phyloP scores from a whole-genome alignment of 2,113 vertebrate genomes.

The Cephalopholis sonnerati region DNA sequence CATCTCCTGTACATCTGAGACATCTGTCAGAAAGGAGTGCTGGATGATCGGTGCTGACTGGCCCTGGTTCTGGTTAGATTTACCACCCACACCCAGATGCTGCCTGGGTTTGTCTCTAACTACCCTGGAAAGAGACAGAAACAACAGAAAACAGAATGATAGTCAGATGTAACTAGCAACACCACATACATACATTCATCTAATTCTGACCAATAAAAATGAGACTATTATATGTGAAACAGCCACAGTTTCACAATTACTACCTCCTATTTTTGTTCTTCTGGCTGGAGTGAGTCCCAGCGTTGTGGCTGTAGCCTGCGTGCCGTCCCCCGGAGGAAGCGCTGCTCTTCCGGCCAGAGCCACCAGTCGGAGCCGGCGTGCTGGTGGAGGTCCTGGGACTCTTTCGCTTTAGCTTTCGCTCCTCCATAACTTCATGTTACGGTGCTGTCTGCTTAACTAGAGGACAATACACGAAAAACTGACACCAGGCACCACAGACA shows the following conservation, averaged over 20 bases:
- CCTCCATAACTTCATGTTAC: conserved; percentile 89
- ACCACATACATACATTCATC: not conserved
- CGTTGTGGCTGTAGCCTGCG: conserved; percentile 86
- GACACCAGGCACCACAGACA: not conserved
- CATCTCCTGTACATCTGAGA: conserved; percentile 99
- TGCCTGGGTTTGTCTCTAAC: conserved; percentile 90
- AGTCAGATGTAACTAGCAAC: not conserved
- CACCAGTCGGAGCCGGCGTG: conserved; percentile 73
- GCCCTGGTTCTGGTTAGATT: conserved; percentile 84
- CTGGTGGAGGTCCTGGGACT: conserved; percentile 89
- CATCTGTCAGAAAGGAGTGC: conserved; percentile 97
- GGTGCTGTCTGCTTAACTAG: not conserved
- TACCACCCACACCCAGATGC: conserved; percentile 63
- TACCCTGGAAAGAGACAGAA: conserved; percentile 75
- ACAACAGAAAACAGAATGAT: not conserved
- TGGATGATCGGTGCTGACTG: conserved; percentile 90
- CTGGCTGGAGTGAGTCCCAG: conserved; percentile 87
- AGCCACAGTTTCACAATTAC: too few species aligned
- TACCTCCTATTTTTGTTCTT: conserved; percentile 91
- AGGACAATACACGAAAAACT: too few species aligned
- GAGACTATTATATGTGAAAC: too few species aligned
- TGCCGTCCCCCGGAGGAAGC: conserved; percentile 85
- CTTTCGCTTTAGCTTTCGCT: conserved; percentile 93
- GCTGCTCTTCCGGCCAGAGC: conserved; percentile 64
- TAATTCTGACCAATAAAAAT: too few species aligned